These are phyloP conservation scores for Mandrillus leucophaeus DNA, from an alignment of 2,113 vertebrate genomes.

Conservation along the genomic window DNA sequence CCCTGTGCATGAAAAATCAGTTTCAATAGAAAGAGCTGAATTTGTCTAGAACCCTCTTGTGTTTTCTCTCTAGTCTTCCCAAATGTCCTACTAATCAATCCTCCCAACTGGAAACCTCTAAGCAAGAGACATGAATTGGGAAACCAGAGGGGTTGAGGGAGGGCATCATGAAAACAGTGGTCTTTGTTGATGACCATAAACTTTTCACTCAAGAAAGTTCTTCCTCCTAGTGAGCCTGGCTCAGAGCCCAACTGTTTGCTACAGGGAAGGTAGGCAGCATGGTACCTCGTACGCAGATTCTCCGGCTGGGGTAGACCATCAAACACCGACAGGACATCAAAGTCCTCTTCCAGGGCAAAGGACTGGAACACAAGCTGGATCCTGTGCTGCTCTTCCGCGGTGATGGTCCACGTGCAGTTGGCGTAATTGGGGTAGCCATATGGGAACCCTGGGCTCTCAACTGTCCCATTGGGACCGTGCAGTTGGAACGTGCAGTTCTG, in stretches of 20 bases:
- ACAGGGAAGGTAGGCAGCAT: not conserved
- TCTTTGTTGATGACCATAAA: not conserved
- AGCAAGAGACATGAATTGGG: constrained; percentile 60
- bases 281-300: constrained; percentile 94
- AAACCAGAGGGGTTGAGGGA: not conserved
- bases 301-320: constrained; percentile 94
- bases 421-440: constrained; percentile 99
- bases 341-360: constrained; percentile 98
- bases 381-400: constrained; percentile 94
- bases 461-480: constrained; percentile 95
- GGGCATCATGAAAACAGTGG: not conserved
- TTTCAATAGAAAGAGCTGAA: not conserved
- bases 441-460: constrained; percentile 97
- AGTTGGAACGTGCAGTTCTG: constrained; percentile 97
- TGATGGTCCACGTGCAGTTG: constrained; percentile 99
- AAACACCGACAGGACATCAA: constrained; percentile 96
- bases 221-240: not conserved
- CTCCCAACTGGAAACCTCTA: not conserved
- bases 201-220: not conserved
- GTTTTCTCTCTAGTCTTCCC: constrained; percentile 67
- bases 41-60: not conserved
- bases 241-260: not conserved
- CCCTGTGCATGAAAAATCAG: not conserved
- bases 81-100: constrained; percentile 53
- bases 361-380: constrained; percentile 99